Evolutionary conservation across 2,113 vertebrate species (phyloP), one percentile per base, ranked within the genome.

Genomic region (Sminthopsis crassicaudata): DNA sequence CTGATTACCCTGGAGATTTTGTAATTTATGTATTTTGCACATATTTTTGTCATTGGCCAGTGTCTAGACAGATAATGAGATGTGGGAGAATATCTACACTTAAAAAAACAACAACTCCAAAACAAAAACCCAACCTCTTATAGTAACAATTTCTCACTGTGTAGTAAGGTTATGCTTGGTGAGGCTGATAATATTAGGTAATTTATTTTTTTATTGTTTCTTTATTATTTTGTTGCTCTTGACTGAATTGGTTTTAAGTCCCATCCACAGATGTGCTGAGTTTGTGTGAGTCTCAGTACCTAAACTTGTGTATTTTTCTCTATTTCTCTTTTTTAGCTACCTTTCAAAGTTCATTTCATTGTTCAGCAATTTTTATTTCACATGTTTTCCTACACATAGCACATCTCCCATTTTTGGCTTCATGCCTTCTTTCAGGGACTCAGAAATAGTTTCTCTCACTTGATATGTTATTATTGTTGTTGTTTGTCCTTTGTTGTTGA

Each of bases 121-220:
- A n/a, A 84, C 67, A 84, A 84, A 76, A 84, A 7, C 16, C 16
- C 19, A 84, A 11, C 30, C 53, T 96, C 11, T 30, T 97, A 93
- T 91, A 94, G 8, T 30, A 96, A 22, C 50, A 94, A 11, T 97
- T 97, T 96, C 84, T 97, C 92, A 1, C 67, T 88, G 9, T 25
- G 26, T 88, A 67, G 91, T 89, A 84, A 90, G 19, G 53, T 89
- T 95, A 95, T 95, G 95, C 94, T 97, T 48, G 46, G 92, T 26
- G 60, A 97, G 92, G 95, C 42, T 55, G 55, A 52, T 84, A 46
- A 95, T 93, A 55, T n/a, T 90, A 97, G 90, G 91, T 91, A 96
- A 94, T 93, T 95, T 26, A 95, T 91, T 95, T 0, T 97, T 97
- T 97, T 92, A 46, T 95, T 96, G 60, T 50, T 93, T 96, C 94